phyloP scores from a whole-genome alignment of 2,113 vertebrate species.

The Thunnus thynnus region DNA sequence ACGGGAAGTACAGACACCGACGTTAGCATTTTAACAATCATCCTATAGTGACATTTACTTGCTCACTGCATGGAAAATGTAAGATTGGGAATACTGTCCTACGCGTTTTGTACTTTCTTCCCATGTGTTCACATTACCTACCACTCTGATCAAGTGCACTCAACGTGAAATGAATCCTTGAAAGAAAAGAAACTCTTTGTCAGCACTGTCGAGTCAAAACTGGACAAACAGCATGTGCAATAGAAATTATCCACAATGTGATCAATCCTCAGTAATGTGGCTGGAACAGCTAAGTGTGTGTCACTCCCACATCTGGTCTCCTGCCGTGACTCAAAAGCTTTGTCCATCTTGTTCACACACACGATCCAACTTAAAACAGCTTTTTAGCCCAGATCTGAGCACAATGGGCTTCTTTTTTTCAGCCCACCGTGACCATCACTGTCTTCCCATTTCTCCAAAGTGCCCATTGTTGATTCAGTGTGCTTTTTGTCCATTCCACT shows the following conservation, averaged over 20 bases:
- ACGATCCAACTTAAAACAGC: background rate
- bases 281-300: constrained; percentile 27
- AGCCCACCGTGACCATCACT: background rate
- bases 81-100: constrained; percentile 43
- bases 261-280: constrained; percentile 23
- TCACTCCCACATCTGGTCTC: constrained; percentile 37
- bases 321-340: background rate
- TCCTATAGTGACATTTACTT: constrained; percentile 21
- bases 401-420: background rate
- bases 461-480: constrained; percentile 49
- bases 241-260: constrained; percentile 32
- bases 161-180: background rate
- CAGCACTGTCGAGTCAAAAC: constrained; percentile 43
- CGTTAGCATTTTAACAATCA: constrained; percentile 20
- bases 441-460: constrained; percentile 40
- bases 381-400: constrained; percentile 3
- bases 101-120: constrained; percentile 38
- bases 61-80: constrained; percentile 12
- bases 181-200: constrained; percentile 31
- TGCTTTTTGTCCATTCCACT: constrained; percentile 60
- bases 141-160: constrained; percentile 25
- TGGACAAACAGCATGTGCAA: constrained; percentile 50
- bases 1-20: constrained; percentile 13
- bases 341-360: background rate
- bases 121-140: constrained; percentile 36